Percentiles rank a stretch among this genome's conserved stretches.
Conservation (phyloP, 2,888 invertebrate genomes). For the Timandra comae region DNA sequence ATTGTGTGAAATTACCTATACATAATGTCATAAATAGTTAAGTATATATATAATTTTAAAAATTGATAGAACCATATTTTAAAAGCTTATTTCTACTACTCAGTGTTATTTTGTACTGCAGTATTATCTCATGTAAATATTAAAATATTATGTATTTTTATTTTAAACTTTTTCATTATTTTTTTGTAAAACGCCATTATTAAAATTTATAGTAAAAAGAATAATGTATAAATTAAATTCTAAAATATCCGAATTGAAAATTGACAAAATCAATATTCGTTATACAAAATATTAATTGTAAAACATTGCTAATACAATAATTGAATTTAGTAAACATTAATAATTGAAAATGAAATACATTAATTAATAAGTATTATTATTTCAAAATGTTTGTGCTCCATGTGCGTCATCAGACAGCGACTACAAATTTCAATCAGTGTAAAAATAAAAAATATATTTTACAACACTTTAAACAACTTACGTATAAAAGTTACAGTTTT, state of each 20-base stretch:
- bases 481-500: slow-evolving; percentile 54
- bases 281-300: slow-evolving; percentile 2
- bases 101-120: slow-evolving; percentile 39
- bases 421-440: slow-evolving; percentile 50
- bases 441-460: slow-evolving; percentile 55
- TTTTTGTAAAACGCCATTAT: slow-evolving; percentile 23
- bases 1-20: too few species aligned
- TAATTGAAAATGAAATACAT: slow-evolving; percentile 2
- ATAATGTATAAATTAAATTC: slow-evolving; percentile 26
- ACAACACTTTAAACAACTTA: slow-evolving; percentile 51
- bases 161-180: slow-evolving; percentile 8
- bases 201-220: slow-evolving; percentile 19
- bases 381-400: slow-evolving; percentile 40
- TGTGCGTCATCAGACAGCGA: slow-evolving; percentile 43
- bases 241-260: slow-evolving; percentile 10
- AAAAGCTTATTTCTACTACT: slow-evolving; percentile 34
- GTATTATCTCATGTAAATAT: slow-evolving; percentile 18
- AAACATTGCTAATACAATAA: slow-evolving; percentile 12
- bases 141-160: slow-evolving; percentile 15
- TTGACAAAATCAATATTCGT: background rate
- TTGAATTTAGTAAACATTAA: slow-evolving; percentile 4
- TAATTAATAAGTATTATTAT: too few species aligned
- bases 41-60: background rate
- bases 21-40: background rate
- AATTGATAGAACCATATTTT: slow-evolving; percentile 7